Percentiles rank a stretch among this genome's conserved stretches.
phyloP scores from a whole-genome alignment of 2,888 invertebrate genomes.

The Drosophila birchii region DNA sequence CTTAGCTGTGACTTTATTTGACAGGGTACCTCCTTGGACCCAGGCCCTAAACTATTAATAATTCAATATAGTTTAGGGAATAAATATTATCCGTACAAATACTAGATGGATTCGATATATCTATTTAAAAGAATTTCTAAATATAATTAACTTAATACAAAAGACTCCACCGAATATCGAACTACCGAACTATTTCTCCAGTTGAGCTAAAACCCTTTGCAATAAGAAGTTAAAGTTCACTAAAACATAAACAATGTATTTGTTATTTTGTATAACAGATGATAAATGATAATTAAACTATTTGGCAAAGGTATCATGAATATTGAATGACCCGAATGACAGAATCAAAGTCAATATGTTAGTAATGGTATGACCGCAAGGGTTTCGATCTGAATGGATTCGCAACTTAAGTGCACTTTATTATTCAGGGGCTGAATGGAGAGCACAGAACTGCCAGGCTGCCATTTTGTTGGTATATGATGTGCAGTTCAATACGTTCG shows the following conservation, averaged over 20 bases:
- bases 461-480: conserved; percentile 3
- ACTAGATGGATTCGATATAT: no score
- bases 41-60: no score
- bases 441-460: not conserved
- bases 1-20: not conserved
- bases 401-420: conserved; percentile 49
- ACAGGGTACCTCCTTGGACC: no score
- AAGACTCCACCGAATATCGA: no score
- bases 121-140: no score
- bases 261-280: not conserved
- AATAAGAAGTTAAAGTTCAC: not conserved
- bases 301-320: not conserved
- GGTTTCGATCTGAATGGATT: conserved; percentile 37
- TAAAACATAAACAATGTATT: not conserved
- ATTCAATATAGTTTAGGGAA: no score
- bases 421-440: conserved; percentile 21
- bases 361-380: conserved; percentile 61
- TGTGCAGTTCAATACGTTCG: conserved; percentile 4
- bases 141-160: no score
- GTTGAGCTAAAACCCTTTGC: not conserved
- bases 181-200: not conserved
- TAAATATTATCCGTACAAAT: no score
- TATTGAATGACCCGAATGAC: not conserved
- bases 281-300: not conserved
- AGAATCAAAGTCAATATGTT: conserved; percentile 10